Evolutionary conservation across 1,140 invertebrate genomes (phyloP).

Genomic region (Drosophila dunni): DNA sequence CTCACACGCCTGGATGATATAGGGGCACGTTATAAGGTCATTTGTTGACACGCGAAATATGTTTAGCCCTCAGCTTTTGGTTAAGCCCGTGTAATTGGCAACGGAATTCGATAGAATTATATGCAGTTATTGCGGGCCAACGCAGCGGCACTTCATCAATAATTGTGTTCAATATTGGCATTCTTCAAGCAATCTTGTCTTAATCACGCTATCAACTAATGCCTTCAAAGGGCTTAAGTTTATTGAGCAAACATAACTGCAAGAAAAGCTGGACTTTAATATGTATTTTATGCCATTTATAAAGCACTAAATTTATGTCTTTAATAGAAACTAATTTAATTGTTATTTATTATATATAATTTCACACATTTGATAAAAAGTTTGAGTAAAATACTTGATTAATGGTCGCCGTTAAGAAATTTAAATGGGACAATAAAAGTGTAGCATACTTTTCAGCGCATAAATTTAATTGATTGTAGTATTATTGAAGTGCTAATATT

Average conservation of each 20-base stretch:
- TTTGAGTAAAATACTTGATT: too few relatives aligned
- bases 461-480: not conserved
- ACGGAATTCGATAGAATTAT: conserved; percentile 23
- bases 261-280: too few relatives aligned
- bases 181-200: not conserved
- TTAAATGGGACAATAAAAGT: too few relatives aligned
- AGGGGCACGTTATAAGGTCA: not conserved
- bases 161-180: not conserved
- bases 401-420: not conserved
- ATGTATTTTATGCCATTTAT: too few relatives aligned
- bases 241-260: too few relatives aligned
- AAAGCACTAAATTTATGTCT: too few relatives aligned
- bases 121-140: conserved; percentile 23
- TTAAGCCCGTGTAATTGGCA: conserved; percentile 31
- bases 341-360: too few relatives aligned
- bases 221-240: too few relatives aligned
- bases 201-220: too few relatives aligned
- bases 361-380: too few relatives aligned
- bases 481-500: not conserved
- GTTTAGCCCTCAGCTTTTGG: conserved; percentile 35
- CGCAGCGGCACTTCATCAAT: conserved; percentile 12
- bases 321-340: too few relatives aligned
- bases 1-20: conserved; percentile 13
- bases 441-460: conserved; percentile 15
- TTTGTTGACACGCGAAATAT: conserved; percentile 41